Base-by-base conservation (phyloP, 2,888 invertebrate genomes). In the Saturnia japonica region DNA sequence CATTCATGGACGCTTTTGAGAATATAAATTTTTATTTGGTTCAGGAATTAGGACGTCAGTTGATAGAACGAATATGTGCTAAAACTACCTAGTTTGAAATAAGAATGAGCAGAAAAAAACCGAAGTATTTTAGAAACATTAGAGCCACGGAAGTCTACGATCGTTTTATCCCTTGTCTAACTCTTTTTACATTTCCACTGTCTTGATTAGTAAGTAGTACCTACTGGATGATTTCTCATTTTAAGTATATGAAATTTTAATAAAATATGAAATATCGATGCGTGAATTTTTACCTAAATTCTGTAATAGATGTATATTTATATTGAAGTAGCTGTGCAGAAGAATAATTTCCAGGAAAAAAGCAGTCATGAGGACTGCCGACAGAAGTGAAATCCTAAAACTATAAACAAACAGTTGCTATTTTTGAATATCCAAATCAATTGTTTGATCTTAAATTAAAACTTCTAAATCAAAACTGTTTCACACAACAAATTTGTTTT, bases 1-100 rank as follows among this genome's bases (percentile, higher is more conserved):
- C 11, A 40, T 51, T 64, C 66, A 47, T 51, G 54, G 42, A 70
- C 54, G 66, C 70, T 67, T 40, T 54, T 67, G 69, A 68, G 45
- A 64, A 45, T 69, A 16, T 70, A 66, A 54, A 57, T 67, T 47
- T 66, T 67, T 51, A 34, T 16, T 64, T n/a, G 40, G 64, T 64
- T n/a, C 19, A 64, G 64, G 64, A 54, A 67, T 54, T 57, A 42
- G 16, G 54, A 47, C 16, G 34, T 4, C 34, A 16, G 34, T 62
- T 62, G 25, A 8, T 12, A 47, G 47, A 47, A 47, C 1, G 6
- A 1, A 47, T 47, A 6, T 47, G 4, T 19, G 47, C 47, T 6
- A 19, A 47, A 16, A 14, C 16, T 4, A 19, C 6, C 1, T 3
- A 47, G 47, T n/a, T n/a, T n/a, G n/a, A n/a, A 19, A 1, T 2